Evolutionary conservation across 2,797 vertebrate species (phyloP), one percentile per base, ranked within the genome.

Genomic region (Pseudochromis fuscus): DNA sequence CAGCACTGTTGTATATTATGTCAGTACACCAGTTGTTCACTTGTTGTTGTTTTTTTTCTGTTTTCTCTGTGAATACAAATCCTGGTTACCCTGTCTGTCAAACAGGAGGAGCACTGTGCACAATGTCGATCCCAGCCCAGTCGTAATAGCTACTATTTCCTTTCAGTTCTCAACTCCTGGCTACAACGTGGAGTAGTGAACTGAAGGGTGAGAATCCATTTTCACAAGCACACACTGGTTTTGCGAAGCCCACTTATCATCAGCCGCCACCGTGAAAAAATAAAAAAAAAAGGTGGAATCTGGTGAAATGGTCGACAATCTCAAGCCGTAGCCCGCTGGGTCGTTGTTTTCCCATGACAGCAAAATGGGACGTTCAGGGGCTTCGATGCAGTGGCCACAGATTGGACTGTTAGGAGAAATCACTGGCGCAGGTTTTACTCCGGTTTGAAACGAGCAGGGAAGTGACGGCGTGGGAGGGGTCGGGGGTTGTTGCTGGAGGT

Each of bases 1-100:
- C 77, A 65, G 42, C 40, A 30, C 66, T 55, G 64, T 28, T 86
- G 80, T 89, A 84, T 78, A 86, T 88, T 86, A 72, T 81, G 70
- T 71, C 62, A 33, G 70, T 48, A 58, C 30, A 50, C 57, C 30
- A 38, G 1, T 56, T 42, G n/a, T 62, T 81, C 25, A 38, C 23
- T 61, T 79, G 19, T 67, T 71, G 67, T 81, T 18, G 45, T 68
- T 71, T 83, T n/a, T 66, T 16, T 63, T 23, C 11, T 56, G n/a
- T 72, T 63, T 81, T 65, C 24, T 67, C n/a, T 86, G 70, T 87
- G 59, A 65, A 78, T 80, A 61, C 21, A 64, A 65, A 60, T 65
- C 28, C 68, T 72, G 70, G 31, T 82, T 59, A 35, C 4, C 24
- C 50, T 72, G 74, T 66, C 58, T 52, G 3, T 80, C 42, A 60